These are phyloP conservation scores for Grapholita molesta DNA, from an alignment of 1,140 invertebrate species.

Conservation along the genomic window DNA sequence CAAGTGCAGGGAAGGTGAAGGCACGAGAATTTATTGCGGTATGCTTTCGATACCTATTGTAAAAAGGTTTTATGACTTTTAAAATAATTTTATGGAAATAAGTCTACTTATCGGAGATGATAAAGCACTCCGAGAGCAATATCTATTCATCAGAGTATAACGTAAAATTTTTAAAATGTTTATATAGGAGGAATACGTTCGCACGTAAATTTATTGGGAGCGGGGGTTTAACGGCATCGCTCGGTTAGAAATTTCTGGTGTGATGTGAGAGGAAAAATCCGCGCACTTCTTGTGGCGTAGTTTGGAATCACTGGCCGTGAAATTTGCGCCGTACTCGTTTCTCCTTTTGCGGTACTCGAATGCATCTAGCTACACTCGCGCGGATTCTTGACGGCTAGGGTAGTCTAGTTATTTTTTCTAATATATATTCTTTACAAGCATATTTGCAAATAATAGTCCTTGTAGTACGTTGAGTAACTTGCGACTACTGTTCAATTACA, in stretches of 20 bases:
- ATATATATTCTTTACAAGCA: no score
- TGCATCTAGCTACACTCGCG: slow-evolving; percentile 9
- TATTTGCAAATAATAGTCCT: no score
- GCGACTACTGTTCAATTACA: not conserved
- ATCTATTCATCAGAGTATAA: slow-evolving; percentile 1
- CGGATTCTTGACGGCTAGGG: not conserved
- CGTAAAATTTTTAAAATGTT: slow-evolving; percentile 23
- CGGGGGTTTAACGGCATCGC: slow-evolving; percentile 44
- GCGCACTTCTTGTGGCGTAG: slow-evolving; percentile 57
- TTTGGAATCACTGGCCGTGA: slow-evolving; percentile 68
- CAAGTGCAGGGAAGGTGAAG: slow-evolving; percentile 68
- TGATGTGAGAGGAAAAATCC: slow-evolving; percentile 53
- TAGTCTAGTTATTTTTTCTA: not conserved
- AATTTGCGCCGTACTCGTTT: slow-evolving; percentile 61
- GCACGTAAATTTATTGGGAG: slow-evolving; percentile 43
- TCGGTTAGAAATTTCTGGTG: slow-evolving; percentile 57
- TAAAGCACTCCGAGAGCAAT: slow-evolving; percentile 22
- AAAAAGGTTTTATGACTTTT: slow-evolving; percentile 62
- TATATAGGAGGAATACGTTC: slow-evolving; percentile 11
- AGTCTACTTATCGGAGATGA: slow-evolving; percentile 42
- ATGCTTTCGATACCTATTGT: slow-evolving; percentile 73
- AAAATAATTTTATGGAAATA: slow-evolving; percentile 66
- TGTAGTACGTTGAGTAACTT: no score
- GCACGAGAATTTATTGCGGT: slow-evolving; percentile 67
- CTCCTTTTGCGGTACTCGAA: not conserved